A percentile compares a stretch with the other conserved stretches of the same genome.
These are phyloP conservation scores for Crocuta crocuta DNA, from an alignment of 2,113 vertebrate species.

Conservation along the genomic window DNA sequence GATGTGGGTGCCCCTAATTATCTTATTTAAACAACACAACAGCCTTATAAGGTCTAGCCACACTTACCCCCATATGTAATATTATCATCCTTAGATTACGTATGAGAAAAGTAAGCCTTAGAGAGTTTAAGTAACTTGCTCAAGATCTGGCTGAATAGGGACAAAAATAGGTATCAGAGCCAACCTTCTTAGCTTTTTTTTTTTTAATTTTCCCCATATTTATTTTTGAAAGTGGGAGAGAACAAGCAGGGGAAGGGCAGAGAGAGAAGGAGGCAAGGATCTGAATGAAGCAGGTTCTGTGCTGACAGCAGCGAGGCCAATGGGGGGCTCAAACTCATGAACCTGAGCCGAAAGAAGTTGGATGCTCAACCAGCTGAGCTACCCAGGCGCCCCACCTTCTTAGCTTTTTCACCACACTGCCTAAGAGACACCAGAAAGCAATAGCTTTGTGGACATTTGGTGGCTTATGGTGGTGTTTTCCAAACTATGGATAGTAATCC, in stretches of 20 bases:
- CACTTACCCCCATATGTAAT: not conserved
- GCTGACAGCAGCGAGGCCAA: no score
- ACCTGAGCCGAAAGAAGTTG: no score
- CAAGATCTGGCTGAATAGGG: not conserved
- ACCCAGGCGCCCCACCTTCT: not conserved
- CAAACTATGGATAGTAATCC: not conserved
- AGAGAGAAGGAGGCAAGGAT: no score
- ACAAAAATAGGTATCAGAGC: not conserved
- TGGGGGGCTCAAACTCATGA: no score
- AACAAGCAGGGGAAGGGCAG: no score
- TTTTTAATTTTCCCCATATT: no score
- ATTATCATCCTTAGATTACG: not conserved
- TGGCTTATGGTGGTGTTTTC: not conserved
- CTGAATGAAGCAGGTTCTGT: no score
- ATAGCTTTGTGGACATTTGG: not conserved
- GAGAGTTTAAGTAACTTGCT: not conserved
- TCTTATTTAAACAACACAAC: slow-evolving; percentile 17
- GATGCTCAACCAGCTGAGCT: no score
- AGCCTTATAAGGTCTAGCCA: not conserved
- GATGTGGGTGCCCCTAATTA: not conserved
- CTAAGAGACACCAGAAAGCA: not conserved
- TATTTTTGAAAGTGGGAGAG: no score
- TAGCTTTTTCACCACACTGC: not conserved
- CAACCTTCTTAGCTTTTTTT: not conserved
- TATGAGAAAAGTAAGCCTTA: not conserved